Conservation (phyloP, 1,140 invertebrate species). For the Ectropis grisescens region DNA sequence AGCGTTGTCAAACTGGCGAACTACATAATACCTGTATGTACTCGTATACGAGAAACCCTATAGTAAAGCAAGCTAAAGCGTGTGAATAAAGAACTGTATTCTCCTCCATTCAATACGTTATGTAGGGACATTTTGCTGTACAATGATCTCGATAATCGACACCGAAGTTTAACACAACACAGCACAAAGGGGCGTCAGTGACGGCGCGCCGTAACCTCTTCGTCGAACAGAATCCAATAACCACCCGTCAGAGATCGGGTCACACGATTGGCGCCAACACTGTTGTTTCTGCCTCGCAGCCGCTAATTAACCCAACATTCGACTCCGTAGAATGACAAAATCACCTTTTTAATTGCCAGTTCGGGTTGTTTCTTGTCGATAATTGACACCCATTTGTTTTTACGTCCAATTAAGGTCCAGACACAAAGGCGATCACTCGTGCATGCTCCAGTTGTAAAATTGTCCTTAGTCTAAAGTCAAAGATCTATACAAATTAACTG, state of each 20-base stretch:
- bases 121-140: too few species aligned
- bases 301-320: conserved; percentile 9
- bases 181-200: conserved; percentile 3
- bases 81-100: too few species aligned
- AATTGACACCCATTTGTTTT: background rate
- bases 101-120: too few species aligned
- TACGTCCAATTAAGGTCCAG: background rate
- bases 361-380: background rate
- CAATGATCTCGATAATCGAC: too few species aligned
- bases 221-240: conserved; percentile 14
- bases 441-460: too few species aligned
- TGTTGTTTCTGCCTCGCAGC: conserved; percentile 4
- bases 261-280: conserved; percentile 10
- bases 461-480: too few species aligned
- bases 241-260: conserved; percentile 11
- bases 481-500: too few species aligned
- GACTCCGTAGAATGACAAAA: background rate
- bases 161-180: conserved; percentile 11
- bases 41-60: too few species aligned
- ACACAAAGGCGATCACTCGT: too few species aligned
- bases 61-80: too few species aligned
- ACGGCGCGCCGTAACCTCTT: conserved; percentile 1
- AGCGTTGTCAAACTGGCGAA: too few species aligned
- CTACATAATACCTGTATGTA: too few species aligned
- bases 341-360: background rate